Evolutionary conservation across 2,888 invertebrate species (phyloP).

Genomic region (Dryobotodes eremita): DNA sequence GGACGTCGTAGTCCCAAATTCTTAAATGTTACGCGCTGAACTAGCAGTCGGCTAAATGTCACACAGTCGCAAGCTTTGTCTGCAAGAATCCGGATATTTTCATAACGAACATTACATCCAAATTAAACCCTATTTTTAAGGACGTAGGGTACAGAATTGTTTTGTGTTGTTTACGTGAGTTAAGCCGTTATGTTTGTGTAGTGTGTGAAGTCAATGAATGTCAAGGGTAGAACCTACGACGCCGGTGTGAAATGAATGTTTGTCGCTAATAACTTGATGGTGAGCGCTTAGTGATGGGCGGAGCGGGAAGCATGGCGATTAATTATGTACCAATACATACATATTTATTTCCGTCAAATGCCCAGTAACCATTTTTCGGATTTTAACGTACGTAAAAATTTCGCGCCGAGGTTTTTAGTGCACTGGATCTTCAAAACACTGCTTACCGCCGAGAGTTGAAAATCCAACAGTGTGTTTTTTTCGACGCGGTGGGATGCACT

Average conservation of each 20-base stretch:
- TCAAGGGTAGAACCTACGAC: conserved; percentile 79
- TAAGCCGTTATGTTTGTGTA: conserved; percentile 60
- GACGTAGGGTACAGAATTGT: conserved; percentile 44
- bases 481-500: no score
- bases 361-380: background rate
- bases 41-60: conserved; percentile 63
- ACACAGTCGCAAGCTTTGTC: conserved; percentile 62
- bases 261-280: conserved; percentile 49
- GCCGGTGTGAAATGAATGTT: conserved; percentile 58
- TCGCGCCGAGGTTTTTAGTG: no score
- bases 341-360: background rate
- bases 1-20: conserved; percentile 61
- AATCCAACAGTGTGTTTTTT: no score
- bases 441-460: no score
- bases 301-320: conserved; percentile 20
- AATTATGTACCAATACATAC: background rate
- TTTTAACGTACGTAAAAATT: background rate
- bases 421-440: no score
- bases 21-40: conserved; percentile 57
- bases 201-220: conserved; percentile 75
- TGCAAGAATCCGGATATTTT: conserved; percentile 72
- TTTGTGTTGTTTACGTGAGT: conserved; percentile 29
- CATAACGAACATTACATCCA: conserved; percentile 13
- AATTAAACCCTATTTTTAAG: conserved; percentile 52
- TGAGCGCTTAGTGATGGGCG: conserved; percentile 28